Evolutionary conservation across 2,797 vertebrate species (phyloP).

Genomic region (Paratrypauchen microcephalus): DNA sequence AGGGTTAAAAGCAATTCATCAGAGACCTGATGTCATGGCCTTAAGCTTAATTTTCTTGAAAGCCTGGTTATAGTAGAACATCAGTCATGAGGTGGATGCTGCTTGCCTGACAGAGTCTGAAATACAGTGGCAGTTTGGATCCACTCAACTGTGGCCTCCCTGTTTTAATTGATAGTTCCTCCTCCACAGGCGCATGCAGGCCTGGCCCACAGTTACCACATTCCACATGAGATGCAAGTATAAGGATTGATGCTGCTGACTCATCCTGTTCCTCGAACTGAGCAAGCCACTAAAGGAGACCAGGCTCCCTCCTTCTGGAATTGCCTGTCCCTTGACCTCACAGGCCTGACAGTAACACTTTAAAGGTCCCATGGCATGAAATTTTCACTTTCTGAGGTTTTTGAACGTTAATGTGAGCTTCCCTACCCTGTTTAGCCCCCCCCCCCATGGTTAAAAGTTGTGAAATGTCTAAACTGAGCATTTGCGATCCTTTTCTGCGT

Average conservation of each 20-base stretch:
- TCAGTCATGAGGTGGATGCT: constrained; percentile 44
- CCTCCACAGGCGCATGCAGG: constrained; percentile 36
- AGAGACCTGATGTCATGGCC: constrained; percentile 32
- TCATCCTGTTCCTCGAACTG: constrained; percentile 13
- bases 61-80: constrained; percentile 52
- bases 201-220: constrained; percentile 18
- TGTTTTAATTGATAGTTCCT: constrained; percentile 49
- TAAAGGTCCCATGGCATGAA: too few species aligned
- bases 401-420: too few species aligned
- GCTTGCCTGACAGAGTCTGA: constrained; percentile 33
- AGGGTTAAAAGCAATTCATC: constrained; percentile 55
- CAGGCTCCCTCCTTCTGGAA: background rate
- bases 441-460: too few species aligned
- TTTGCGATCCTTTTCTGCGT: too few species aligned
- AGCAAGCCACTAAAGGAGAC: background rate
- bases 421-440: too few species aligned
- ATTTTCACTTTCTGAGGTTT: too few species aligned
- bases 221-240: background rate
- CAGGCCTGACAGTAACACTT: background rate
- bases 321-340: background rate
- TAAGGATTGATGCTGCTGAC: constrained; percentile 26
- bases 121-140: constrained; percentile 35
- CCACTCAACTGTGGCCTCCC: constrained; percentile 26
- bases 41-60: constrained; percentile 64
- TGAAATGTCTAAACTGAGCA: too few species aligned